These are phyloP conservation scores for Eolophus roseicapilla DNA, from an alignment of 2,113 vertebrate species.

Conservation along the genomic window DNA sequence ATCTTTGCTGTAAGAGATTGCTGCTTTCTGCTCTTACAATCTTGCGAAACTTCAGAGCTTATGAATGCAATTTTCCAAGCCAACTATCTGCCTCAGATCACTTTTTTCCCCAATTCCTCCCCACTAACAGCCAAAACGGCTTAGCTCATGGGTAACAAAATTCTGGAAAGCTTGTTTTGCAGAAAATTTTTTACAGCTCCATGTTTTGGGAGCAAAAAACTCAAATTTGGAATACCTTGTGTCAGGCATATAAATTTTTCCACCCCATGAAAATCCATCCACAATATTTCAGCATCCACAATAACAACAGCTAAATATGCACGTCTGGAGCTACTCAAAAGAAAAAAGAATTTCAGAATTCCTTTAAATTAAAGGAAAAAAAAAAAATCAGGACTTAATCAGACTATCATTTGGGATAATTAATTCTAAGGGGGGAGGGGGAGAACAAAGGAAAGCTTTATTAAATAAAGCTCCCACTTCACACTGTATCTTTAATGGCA, in stretches of 20 bases:
- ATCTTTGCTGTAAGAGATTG: not conserved
- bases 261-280: not conserved
- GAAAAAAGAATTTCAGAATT: not conserved
- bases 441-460: not conserved
- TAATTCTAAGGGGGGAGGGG: not conserved
- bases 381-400: not conserved
- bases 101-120: not conserved
- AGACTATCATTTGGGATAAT: not conserved
- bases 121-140: not conserved
- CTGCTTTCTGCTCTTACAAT: not conserved
- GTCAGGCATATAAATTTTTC: not conserved
- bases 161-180: not conserved
- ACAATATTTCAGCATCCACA: not conserved
- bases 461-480: not conserved
- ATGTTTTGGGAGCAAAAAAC: not conserved
- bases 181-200: not conserved
- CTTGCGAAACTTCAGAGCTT: not conserved
- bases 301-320: constrained; percentile 5
- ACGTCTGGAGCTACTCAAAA: not conserved
- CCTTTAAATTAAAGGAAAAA: not conserved
- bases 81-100: constrained; percentile 3
- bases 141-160: not conserved
- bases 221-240: not conserved
- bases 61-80: not conserved
- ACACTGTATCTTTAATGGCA: not conserved